Evolutionary conservation across 2,888 invertebrate genomes (phyloP).

Genomic region (Lasioglossum lativentre): DNA sequence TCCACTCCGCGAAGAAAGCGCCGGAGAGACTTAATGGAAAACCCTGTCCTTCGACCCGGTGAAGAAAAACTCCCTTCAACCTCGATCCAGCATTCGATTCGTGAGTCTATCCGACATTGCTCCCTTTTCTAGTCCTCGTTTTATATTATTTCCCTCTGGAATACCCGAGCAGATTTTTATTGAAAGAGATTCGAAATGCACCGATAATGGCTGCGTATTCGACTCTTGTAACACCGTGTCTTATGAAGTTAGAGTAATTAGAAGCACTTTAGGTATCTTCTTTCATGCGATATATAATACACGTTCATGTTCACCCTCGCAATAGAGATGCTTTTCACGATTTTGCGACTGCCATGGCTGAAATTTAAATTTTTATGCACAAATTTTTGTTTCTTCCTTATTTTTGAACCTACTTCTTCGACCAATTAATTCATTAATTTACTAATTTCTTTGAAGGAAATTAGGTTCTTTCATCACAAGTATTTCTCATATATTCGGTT

Average conservation of each 20-base stretch:
- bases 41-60: slow-evolving; percentile 43
- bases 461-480: no score
- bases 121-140: neutral
- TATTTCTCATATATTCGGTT: no score
- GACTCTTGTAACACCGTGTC: neutral
- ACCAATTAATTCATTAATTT: no score
- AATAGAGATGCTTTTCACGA: neutral
- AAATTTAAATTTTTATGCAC: neutral
- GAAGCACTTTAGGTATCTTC: neutral
- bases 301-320: neutral
- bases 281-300: neutral
- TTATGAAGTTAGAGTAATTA: neutral
- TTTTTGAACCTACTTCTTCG: no score
- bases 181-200: neutral
- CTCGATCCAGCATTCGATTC: slow-evolving; percentile 40
- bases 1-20: slow-evolving; percentile 34
- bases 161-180: neutral
- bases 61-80: slow-evolving; percentile 20
- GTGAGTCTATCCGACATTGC: slow-evolving; percentile 20
- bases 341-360: neutral
- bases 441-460: no score
- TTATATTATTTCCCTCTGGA: neutral
- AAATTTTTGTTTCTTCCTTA: neutral
- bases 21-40: slow-evolving; percentile 57
- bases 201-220: neutral